Conservation (phyloP, 2,113 vertebrate genomes). For the Neodon shergylaensis region DNA sequence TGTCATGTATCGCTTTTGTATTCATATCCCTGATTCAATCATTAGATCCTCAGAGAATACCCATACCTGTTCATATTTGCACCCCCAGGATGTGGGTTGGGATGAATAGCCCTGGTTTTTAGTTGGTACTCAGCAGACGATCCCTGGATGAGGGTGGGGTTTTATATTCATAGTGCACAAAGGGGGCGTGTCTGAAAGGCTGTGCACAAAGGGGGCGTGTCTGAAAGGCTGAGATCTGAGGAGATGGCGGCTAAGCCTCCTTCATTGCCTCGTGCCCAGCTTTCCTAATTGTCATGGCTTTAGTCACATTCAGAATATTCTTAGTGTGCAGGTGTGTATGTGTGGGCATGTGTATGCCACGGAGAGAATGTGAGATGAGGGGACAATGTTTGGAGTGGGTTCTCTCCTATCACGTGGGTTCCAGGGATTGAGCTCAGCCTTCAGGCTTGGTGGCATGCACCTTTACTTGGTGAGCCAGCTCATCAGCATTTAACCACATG, state of each 20-base stretch:
- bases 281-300: constrained; percentile 48
- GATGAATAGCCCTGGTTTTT: not conserved
- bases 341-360: not conserved
- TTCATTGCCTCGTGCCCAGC: not conserved
- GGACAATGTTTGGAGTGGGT: not conserved
- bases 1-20: not conserved
- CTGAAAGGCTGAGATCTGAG: not conserved
- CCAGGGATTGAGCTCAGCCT: not conserved
- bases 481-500: not conserved
- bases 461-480: not conserved
- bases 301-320: not conserved
- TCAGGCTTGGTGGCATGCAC: not conserved
- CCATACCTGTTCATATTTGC: not conserved
- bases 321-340: not conserved
- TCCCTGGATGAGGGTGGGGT: not conserved
- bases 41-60: not conserved
- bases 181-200: not conserved
- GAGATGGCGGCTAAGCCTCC: not conserved
- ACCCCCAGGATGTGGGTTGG: not conserved
- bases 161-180: not conserved
- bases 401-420: not conserved
- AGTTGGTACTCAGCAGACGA: not conserved
- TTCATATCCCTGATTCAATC: not conserved
- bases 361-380: too few relatives aligned
- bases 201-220: not conserved